Conservation (phyloP, 2,888 invertebrate genomes). For the Drosophila meridionalis region DNA sequence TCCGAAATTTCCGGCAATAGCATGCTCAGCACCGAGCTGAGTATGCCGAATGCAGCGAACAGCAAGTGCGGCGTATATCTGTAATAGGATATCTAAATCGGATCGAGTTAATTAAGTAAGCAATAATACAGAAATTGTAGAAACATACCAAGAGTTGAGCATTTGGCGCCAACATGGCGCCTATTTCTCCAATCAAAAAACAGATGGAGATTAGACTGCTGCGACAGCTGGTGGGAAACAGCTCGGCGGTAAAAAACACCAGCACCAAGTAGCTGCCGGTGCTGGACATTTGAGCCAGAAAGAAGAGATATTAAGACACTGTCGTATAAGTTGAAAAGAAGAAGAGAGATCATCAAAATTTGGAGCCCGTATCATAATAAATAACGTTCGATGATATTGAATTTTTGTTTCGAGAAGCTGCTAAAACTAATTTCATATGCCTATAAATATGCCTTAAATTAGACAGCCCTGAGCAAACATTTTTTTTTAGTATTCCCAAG, state of each 20-base stretch:
- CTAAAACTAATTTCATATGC: not conserved
- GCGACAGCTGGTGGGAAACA: slow-evolving; percentile 89
- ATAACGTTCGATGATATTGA: not conserved
- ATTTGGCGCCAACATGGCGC: slow-evolving; percentile 89
- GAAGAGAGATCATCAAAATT: too few relatives aligned
- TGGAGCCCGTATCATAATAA: not conserved
- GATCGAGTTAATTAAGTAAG: not conserved
- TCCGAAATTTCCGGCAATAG: slow-evolving; percentile 88
- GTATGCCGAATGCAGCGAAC: slow-evolving; percentile 86
- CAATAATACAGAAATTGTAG: rapidly evolving
- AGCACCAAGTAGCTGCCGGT: slow-evolving; percentile 88
- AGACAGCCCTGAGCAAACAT: not conserved
- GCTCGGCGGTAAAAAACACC: slow-evolving; percentile 89
- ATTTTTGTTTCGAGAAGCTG: not conserved
- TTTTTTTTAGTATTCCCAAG: not conserved
- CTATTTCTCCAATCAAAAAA: slow-evolving; percentile 89
- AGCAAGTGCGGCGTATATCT: slow-evolving; percentile 87
- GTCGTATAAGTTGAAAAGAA: slow-evolving; percentile 47
- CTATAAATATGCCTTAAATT: not conserved
- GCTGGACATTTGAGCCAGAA: slow-evolving; percentile 88
- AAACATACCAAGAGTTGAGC: slow-evolving; percentile 87
- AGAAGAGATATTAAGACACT: slow-evolving; percentile 86
- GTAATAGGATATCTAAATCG: slow-evolving; percentile 76
- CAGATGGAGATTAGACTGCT: slow-evolving; percentile 89
- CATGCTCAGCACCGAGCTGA: slow-evolving; percentile 86